Conservation (phyloP, 1,140 invertebrate genomes). For the Caerostris darwini region DNA sequence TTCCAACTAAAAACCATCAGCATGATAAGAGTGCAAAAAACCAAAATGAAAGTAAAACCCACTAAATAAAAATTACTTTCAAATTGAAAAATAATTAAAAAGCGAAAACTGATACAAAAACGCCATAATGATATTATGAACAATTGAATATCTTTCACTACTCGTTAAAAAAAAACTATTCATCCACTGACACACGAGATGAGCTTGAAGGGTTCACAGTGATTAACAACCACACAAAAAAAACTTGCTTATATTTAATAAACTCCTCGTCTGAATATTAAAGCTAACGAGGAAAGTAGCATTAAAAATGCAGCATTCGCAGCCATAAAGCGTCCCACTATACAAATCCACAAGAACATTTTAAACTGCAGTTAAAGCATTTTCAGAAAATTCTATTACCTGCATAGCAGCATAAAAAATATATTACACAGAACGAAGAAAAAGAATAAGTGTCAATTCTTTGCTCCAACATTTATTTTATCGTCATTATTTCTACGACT, state of each 20-base stretch:
- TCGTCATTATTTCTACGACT: slow-evolving; percentile 54
- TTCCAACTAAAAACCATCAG: too few species aligned
- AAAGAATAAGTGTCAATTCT: slow-evolving; percentile 72
- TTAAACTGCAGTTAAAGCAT: slow-evolving; percentile 66
- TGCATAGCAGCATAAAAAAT: slow-evolving; percentile 17
- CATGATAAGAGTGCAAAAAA: too few species aligned
- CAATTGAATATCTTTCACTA: not conserved
- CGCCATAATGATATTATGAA: not conserved
- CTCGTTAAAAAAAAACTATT: not conserved
- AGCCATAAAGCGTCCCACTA: not conserved
- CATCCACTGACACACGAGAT: not conserved
- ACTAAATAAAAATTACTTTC: too few species aligned
- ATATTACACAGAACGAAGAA: slow-evolving; percentile 17
- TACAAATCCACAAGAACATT: slow-evolving; percentile 8
- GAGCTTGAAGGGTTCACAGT: not conserved
- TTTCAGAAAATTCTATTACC: slow-evolving; percentile 69
- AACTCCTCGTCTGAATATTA: not conserved
- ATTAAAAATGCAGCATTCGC: slow-evolving; percentile 22
- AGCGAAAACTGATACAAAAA: not conserved
- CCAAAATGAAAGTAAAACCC: too few species aligned
- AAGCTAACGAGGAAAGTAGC: not conserved
- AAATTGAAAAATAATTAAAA: not conserved
- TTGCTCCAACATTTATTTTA: not conserved
- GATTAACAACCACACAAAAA: slow-evolving; percentile 6
- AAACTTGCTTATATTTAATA: not conserved